Conservation (phyloP, 2,113 vertebrate species). For the Limnothrissa miodon region DNA sequence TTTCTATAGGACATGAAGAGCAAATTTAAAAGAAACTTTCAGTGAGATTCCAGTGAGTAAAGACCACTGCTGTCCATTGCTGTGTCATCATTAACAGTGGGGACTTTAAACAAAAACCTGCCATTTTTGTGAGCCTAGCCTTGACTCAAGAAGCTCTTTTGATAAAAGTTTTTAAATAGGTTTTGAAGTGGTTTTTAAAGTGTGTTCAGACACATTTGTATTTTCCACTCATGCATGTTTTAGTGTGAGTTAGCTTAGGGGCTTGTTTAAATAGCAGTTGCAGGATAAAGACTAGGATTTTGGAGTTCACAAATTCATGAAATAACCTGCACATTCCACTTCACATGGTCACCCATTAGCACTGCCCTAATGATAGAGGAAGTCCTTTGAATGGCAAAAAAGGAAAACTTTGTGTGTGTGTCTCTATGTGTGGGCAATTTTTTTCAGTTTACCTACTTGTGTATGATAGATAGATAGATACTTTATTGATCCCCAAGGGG, state of each 20-base stretch:
- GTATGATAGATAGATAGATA: no score
- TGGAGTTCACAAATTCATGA: not conserved
- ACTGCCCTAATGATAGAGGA: no score
- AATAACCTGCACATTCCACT: not conserved
- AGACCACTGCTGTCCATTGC: no score
- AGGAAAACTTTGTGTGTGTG: not conserved
- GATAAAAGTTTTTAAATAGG: not conserved
- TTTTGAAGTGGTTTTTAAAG: not conserved
- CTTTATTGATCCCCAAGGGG: no score
- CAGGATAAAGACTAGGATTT: not conserved
- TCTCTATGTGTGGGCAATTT: not conserved
- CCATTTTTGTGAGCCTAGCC: not conserved
- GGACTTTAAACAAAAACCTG: not conserved
- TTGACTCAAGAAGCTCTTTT: not conserved
- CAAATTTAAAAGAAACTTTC: no score
- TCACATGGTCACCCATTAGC: not conserved
- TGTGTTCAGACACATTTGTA: not conserved
- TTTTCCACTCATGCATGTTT: no score
- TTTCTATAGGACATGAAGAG: no score
- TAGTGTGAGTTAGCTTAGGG: no score
- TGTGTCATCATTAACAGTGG: not conserved
- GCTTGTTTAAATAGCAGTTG: no score
- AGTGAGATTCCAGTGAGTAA: no score
- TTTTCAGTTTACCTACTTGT: no score
- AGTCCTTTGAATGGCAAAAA: not conserved